Conservation (phyloP, 2,113 vertebrate genomes). For the Danionella cerebrum region DNA sequence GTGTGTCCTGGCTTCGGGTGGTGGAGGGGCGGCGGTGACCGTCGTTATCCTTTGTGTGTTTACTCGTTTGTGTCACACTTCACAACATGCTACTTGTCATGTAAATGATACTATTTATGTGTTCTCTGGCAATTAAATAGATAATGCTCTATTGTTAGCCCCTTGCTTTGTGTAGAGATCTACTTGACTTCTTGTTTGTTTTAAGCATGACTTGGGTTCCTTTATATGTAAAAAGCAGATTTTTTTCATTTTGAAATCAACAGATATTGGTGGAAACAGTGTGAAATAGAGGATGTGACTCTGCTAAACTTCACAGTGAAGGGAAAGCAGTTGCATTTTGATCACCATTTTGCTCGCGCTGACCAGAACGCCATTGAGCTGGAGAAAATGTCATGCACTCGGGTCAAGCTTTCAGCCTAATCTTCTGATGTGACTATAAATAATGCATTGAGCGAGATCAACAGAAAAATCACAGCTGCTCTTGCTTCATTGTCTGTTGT, state of each 20-base stretch:
- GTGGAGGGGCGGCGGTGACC: background rate
- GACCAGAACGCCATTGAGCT: background rate
- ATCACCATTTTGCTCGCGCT: background rate
- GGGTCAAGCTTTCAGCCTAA: slow-evolving; percentile 21
- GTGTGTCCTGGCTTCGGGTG: slow-evolving; percentile 14
- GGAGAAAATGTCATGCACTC: slow-evolving; percentile 4
- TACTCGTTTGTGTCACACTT: slow-evolving; percentile 30
- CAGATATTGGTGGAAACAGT: no score
- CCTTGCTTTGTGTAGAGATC: slow-evolving; percentile 9
- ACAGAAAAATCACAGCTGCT: slow-evolving; percentile 31
- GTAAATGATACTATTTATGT: slow-evolving; percentile 36
- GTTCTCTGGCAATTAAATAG: slow-evolving; percentile 35
- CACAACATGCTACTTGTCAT: slow-evolving; percentile 40
- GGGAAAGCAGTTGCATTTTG: background rate
- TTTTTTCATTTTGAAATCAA: no score
- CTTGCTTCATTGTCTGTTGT: slow-evolving; percentile 16
- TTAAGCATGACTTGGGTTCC: background rate
- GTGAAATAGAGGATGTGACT: background rate
- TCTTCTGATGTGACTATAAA: slow-evolving; percentile 42
- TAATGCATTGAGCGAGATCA: slow-evolving; percentile 37
- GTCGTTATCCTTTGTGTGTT: slow-evolving; percentile 24
- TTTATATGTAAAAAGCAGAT: background rate
- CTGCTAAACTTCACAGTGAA: background rate
- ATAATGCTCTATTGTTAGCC: slow-evolving; percentile 29
- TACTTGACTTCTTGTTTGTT: slow-evolving; percentile 14